phyloP scores from a whole-genome alignment of 2,888 invertebrate species.

The Eristalinus aeneus region DNA sequence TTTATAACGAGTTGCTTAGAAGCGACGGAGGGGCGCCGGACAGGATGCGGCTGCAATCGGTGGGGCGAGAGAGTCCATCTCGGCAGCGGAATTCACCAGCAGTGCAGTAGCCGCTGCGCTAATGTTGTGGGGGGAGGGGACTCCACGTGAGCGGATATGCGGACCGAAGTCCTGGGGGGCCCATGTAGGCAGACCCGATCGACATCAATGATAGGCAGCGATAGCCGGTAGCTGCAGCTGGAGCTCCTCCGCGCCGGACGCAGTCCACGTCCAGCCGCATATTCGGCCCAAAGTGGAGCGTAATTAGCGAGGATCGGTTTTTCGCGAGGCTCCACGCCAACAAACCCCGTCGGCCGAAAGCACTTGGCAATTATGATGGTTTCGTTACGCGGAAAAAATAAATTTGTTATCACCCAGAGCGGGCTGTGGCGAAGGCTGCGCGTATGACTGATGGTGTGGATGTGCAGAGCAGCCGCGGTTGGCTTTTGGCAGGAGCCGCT shows the following conservation, averaged over 20 bases:
- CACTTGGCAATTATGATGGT: conserved; percentile 70
- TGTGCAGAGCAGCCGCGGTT: neutral
- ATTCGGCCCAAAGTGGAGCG: conserved; percentile 60
- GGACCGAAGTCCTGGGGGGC: conserved; percentile 64
- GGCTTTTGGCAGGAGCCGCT: conserved; percentile 34
- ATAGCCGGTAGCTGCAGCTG: conserved; percentile 39
- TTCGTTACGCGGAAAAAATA: conserved; percentile 68
- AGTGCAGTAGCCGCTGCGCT: conserved; percentile 61
- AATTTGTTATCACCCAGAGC: conserved; percentile 65
- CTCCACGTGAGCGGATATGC: conserved; percentile 18
- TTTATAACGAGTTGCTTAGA: conserved; percentile 59
- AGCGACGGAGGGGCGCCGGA: neutral
- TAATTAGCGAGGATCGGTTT: conserved; percentile 65
- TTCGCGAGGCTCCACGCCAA: conserved; percentile 30
- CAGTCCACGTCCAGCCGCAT: neutral
- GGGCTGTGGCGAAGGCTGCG: conserved; percentile 1
- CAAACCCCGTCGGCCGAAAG: conserved; percentile 64
- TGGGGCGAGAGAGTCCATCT: conserved; percentile 46
- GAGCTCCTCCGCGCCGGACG: neutral
- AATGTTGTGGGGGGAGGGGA: conserved; percentile 32
- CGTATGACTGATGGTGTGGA: neutral
- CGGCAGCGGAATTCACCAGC: conserved; percentile 28
- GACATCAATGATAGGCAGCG: conserved; percentile 68
- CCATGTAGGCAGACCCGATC: conserved; percentile 70
- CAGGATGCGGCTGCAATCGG: neutral